phyloP scores from a whole-genome alignment of 35 echinoderm and acorn worm species.

The Stichopus chloronotus region DNA sequence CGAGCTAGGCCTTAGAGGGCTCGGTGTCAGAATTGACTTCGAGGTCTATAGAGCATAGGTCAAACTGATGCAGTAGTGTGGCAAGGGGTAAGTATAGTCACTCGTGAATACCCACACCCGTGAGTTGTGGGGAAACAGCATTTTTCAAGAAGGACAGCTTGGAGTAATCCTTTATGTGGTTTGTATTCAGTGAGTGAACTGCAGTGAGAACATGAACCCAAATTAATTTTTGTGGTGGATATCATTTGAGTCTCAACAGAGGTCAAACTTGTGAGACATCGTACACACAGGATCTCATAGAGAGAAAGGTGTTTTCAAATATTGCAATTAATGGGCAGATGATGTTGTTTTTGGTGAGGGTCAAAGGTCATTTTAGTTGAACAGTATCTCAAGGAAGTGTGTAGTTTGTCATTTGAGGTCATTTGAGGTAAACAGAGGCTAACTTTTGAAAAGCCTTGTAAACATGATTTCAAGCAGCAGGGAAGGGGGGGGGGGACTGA shows the following conservation, averaged over 20 bases:
- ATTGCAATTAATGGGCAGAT: neutral
- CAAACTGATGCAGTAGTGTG: too few relatives aligned
- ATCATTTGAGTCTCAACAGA: neutral
- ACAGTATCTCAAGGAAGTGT: neutral
- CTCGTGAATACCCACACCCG: too few relatives aligned
- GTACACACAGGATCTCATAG: neutral
- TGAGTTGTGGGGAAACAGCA: too few relatives aligned
- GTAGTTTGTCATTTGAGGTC: neutral
- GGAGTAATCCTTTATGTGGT: too few relatives aligned
- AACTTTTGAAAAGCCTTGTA: neutral
- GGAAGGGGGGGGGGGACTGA: too few relatives aligned
- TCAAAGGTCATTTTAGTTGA: neutral
- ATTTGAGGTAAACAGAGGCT: neutral
- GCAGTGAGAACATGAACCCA: neutral
- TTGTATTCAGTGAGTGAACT: neutral
- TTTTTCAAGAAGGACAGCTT: too few relatives aligned
- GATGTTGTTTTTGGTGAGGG: neutral
- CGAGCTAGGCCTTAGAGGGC: too few relatives aligned
- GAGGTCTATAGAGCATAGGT: too few relatives aligned
- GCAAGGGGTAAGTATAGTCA: too few relatives aligned
- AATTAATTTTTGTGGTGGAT: neutral
- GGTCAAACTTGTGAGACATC: neutral
- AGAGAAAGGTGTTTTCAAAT: neutral
- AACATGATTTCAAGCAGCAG: neutral
- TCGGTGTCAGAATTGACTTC: too few relatives aligned